phyloP scores from a whole-genome alignment of 1,140 invertebrate species.

The Heliconius eleuchia region DNA sequence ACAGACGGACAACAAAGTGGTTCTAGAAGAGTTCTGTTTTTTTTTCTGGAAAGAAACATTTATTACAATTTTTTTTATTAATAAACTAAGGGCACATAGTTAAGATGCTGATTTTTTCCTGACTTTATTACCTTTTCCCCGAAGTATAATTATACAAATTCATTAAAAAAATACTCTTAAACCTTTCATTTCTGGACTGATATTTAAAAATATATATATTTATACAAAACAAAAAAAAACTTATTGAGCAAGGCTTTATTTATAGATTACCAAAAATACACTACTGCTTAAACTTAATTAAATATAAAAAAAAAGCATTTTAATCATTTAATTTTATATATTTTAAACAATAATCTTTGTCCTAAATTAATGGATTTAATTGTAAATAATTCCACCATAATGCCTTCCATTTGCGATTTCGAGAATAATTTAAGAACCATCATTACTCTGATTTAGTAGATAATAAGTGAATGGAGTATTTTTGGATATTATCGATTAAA shows the following conservation, averaged over 20 bases:
- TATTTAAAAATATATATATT: too few relatives aligned
- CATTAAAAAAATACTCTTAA: too few relatives aligned
- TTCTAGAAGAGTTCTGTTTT: too few relatives aligned
- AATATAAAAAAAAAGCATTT: background rate
- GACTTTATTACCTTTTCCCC: too few relatives aligned
- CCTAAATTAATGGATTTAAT: background rate
- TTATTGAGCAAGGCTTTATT: background rate
- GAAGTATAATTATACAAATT: too few relatives aligned
- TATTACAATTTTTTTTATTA: too few relatives aligned
- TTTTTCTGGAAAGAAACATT: too few relatives aligned
- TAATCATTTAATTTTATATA: background rate
- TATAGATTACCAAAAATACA: background rate
- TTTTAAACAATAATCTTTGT: slow-evolving; percentile 1
- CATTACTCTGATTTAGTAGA: background rate
- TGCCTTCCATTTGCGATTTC: background rate
- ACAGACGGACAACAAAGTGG: too few relatives aligned
- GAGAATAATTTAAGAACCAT: slow-evolving; percentile 3
- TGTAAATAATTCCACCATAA: background rate
- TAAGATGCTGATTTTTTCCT: too few relatives aligned
- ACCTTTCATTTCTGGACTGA: too few relatives aligned
- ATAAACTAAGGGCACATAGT: too few relatives aligned
- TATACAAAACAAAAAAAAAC: too few relatives aligned
- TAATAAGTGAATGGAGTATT: background rate
- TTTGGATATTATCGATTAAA: background rate
- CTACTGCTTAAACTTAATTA: background rate